Conservation (phyloP, 2,888 invertebrate species). For the Lasioglossum marginatum region DNA sequence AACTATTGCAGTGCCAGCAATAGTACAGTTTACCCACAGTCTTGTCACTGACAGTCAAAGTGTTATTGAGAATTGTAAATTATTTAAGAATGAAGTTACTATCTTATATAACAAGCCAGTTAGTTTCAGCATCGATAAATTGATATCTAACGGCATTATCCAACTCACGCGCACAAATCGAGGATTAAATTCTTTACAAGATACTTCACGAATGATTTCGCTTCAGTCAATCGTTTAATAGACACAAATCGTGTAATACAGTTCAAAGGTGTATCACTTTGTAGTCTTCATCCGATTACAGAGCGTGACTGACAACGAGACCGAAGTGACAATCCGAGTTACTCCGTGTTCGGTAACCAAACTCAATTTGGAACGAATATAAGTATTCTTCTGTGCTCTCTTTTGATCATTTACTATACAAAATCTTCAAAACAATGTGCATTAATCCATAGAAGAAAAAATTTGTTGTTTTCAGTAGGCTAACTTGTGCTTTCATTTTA, state of each 20-base stretch:
- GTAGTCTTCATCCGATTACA: constrained; percentile 10
- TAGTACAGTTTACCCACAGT: too few relatives aligned
- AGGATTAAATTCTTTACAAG: neutral
- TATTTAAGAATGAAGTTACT: neutral
- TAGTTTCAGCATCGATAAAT: neutral
- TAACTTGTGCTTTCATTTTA: neutral
- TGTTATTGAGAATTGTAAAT: neutral
- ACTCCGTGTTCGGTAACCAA: neutral
- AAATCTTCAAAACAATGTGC: neutral
- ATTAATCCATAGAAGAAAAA: neutral
- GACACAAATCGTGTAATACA: neutral
- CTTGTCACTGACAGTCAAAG: too few relatives aligned
- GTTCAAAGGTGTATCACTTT: constrained; percentile 11
- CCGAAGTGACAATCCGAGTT: neutral
- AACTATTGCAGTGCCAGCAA: too few relatives aligned
- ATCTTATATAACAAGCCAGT: neutral
- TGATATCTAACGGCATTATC: neutral
- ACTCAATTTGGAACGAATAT: neutral
- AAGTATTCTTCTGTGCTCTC: neutral
- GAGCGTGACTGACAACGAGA: neutral
- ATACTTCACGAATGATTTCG: neutral
- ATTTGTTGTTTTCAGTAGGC: neutral
- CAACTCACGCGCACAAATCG: neutral
- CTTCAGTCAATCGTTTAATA: neutral
- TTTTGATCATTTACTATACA: neutral